Evolutionary conservation across 2,888 invertebrate genomes (phyloP), one percentile per base, ranked within the genome.

Genomic region (Diarsia rubi): DNA sequence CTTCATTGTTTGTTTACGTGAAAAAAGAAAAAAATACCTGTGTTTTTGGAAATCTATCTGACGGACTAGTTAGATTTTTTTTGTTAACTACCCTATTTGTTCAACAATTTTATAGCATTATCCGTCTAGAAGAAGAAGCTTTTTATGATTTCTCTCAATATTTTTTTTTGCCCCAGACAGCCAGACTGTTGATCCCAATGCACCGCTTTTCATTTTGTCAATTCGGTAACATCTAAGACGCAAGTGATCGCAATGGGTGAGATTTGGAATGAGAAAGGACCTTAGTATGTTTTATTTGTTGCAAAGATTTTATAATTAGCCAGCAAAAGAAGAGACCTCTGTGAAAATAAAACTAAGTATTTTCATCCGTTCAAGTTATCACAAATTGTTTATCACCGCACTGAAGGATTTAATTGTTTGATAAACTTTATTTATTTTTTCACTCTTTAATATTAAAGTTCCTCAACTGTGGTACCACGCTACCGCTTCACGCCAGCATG

Each of bases 381-480:
- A 37, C 8, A 37, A 37, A 37, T 37, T 6, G 37, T 37, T 37
- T 31, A 37, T 8, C 6, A 37, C 37, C 24, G 12, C 24, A 14
- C 16, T 6, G 27, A 16, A 27, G 3, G 27, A 8, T 27, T 27
- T 47, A 4, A 3, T 24, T 47, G n/a, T 47, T 42, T 5, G 2
- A n/a, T 73, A 12, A 19, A 42, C 19, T 63, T 19, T 3, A 52
- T 24, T 54, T 24, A 27, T 27, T 57, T 16, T 27, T 27, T 54
- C 24, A 6, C 24, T 27, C 57, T 27, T 8, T 57, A 57, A 3
- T 57, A 54, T 54, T 24, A 2, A 3, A 37, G 59, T 63, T 73
- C 82, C 70, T 59, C 85, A 78, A 86, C 82, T 88, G 45, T 45
- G 73, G 92, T 78, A 81, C 86, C 91, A 75, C 16, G 52, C 52